Base-by-base conservation (phyloP, 2,888 invertebrate genomes). In the Aquatica leii region DNA sequence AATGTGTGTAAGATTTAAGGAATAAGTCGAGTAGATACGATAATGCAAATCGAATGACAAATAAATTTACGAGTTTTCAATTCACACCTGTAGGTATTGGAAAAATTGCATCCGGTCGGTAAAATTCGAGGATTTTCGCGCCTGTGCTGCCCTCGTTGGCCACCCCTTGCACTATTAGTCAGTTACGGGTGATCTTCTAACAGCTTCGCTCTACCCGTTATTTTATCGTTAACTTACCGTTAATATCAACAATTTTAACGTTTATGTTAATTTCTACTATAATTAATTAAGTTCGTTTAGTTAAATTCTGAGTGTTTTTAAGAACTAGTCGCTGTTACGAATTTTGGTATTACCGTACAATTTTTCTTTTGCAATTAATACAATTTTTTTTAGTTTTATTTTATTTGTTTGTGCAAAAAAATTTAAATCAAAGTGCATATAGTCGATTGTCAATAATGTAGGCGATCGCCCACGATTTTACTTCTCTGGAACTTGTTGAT, bases 51-150 rank as follows among this genome's bases (percentile, higher is more conserved):
- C 24, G 24, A 24, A 24, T 24, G 6, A 24, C 24, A 37, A 37
- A 17, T 20, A 18, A 34, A 59, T 53, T 52, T 46, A 40, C 14
- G 8, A 14, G 43, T 41, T 48, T 53, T 48, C 18, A 56, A 43
- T 56, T 46, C 68, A 63, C 69, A 65, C 64, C 64, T 65, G 64
- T 65, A 65, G 64, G 51, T 65, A 65, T 60, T 60, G 64, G 64
- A 65, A 65, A 64, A 66, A 59, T 50, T 66, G 60, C 64, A 62
- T 66, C 69, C 69, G 66, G 68, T 67, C 69, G 69, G 69, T 24
- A 62, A 21, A 53, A 61, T 52, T 64, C 69, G 69, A 62, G 65
- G 50, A 48, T 69, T 67, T 67, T 62, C 66, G 69, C 60, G 62
- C 56, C 54, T 55, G 69, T 69, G 65, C 69, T 67, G 69, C 69